Percentiles rank a stretch among this genome's conserved stretches.
Evolutionary conservation across 92 coral and sea anemone genomes (phyloP).

Genomic region (Actinostola sp.): DNA sequence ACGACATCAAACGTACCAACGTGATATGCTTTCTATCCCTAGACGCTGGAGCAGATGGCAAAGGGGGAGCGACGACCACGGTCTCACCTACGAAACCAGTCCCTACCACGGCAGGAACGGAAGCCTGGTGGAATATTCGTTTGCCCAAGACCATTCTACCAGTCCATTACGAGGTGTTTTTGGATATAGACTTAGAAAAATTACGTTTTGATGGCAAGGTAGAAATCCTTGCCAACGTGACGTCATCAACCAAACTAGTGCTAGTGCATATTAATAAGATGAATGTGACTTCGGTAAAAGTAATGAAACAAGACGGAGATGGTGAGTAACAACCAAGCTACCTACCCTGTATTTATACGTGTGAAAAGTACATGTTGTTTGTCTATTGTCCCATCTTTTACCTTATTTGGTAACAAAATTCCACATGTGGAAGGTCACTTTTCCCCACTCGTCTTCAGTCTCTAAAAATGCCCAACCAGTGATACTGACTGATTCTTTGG

Average conservation of each 20-base stretch:
- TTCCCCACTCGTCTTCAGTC: too few species aligned
- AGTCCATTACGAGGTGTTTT: slow-evolving; percentile 69
- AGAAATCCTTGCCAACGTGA: slow-evolving; percentile 53
- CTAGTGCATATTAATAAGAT: slow-evolving; percentile 79
- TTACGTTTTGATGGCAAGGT: slow-evolving; percentile 71
- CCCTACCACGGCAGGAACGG: slow-evolving; percentile 81
- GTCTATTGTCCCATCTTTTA: too few species aligned
- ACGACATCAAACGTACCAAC: too few species aligned
- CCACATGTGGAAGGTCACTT: too few species aligned
- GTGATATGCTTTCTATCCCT: too few species aligned
- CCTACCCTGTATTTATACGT: too few species aligned
- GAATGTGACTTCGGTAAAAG: slow-evolving; percentile 64
- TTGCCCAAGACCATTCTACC: slow-evolving; percentile 80
- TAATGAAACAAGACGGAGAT: slow-evolving; percentile 23
- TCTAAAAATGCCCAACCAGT: too few species aligned
- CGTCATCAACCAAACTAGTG: slow-evolving; percentile 61
- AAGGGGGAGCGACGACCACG: slow-evolving; percentile 12
- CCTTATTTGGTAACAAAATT: neutral
- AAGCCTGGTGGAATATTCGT: slow-evolving; percentile 93
- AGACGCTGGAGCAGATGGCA: neutral
- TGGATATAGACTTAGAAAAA: slow-evolving; percentile 63
- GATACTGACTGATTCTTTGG: too few species aligned
- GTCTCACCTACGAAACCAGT: slow-evolving; percentile 41
- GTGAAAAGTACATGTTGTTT: too few species aligned
- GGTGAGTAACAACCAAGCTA: slow-evolving; percentile 20